Evolutionary conservation across 2,113 vertebrate genomes (phyloP), one percentile per base, ranked within the genome.

Genomic region (Neotragus moschatus): DNA sequence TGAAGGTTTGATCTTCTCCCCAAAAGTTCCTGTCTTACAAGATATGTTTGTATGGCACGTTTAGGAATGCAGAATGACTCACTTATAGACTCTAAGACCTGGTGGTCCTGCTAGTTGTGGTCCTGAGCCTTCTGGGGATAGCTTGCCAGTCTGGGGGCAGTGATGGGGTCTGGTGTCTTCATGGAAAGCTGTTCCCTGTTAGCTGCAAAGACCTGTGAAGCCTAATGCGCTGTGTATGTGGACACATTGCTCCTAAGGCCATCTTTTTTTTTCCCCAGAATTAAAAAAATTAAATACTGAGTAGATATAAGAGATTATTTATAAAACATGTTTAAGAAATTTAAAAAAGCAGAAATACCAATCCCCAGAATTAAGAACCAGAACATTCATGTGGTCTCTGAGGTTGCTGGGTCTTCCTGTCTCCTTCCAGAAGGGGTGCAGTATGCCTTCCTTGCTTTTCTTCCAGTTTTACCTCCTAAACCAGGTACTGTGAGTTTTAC

Each of bases 161-260:
- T 16, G 28, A 49, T 33, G 21, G 75, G 45, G 25, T 26, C 90
- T 25, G 19, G n/a, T 11, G 33, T 45, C 79, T 61, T n/a, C 26
- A 3, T 47, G 75, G 45, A 79, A 17, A 79, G 75, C 43, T 5
- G 14, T 30, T 79, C 43, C 26, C 26, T 47, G 7, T 30, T 79
- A 49, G 75, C 75, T 30, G 43, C 75, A 49, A 30, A 79, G 15
- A 17, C 45, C 26, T 79, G 28, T 47, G 75, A 30, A 33, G 28
- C 45, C 75, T 5, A 8, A 45, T 9, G 0, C 0, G 0, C 45
- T 30, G 15, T 47, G 43, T 33, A 9, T 17, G 28, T 28, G 23
- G 36, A 2, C 13, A 30, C 16, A 6, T 81, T n/a, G 26, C 45
- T 80, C 26, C 17, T n/a, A 28, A 47, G 8, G 49, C 3, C 19